Base-by-base conservation (phyloP, 2,888 invertebrate genomes). In the Amphipyra tragopoginis region DNA sequence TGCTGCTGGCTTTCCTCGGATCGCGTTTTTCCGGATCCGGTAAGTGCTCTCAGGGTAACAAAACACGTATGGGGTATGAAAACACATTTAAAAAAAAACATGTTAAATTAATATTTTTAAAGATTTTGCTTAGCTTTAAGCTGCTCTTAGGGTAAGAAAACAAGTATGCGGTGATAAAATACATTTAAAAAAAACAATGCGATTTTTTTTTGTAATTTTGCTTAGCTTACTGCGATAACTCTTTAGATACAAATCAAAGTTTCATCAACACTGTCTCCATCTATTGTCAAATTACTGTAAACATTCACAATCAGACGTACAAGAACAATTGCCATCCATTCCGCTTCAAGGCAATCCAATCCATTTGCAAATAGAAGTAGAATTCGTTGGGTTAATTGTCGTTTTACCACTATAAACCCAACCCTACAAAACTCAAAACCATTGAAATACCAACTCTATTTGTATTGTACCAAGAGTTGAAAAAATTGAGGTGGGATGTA, bases 331-430 rank as follows among this genome's bases (percentile, higher is more conserved):
- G 80, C 75, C 76, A 84, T 85, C 83, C 80, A 86, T 87, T 85
- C 75, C 82, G 85, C 88, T 89, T 84, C 83, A 87, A 89, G 86
- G 86, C 92, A 89, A 91, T 89, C 92, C 92, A 92, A 93, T 93
- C 93, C 93, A 93, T 93, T 93, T 93, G 90, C 89, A 88, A 88
- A 90, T 88, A 87, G 86, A 87, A 87, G 83, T 87, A 84, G 85
- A 85, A 89, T 88, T 87, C 86, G 86, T 84, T 80, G 86, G 85
- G 89, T 93, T 93, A 92, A 93, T 93, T 93, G 92, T 91, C 82
- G 70, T 69, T 81, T 70, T 70, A 81, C 90, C 67, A 84, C 43
- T 15, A 71, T 75, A 67, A 33, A 62, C 5, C 5, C 50, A 64
- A 44, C 11, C 59, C 2, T 10, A 3, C 0, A 0, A 40, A 51